Percentiles rank a stretch among this genome's conserved stretches.
These are phyloP conservation scores for Drosophila rellima DNA, from an alignment of 2,888 invertebrate species.

Conservation along the genomic window DNA sequence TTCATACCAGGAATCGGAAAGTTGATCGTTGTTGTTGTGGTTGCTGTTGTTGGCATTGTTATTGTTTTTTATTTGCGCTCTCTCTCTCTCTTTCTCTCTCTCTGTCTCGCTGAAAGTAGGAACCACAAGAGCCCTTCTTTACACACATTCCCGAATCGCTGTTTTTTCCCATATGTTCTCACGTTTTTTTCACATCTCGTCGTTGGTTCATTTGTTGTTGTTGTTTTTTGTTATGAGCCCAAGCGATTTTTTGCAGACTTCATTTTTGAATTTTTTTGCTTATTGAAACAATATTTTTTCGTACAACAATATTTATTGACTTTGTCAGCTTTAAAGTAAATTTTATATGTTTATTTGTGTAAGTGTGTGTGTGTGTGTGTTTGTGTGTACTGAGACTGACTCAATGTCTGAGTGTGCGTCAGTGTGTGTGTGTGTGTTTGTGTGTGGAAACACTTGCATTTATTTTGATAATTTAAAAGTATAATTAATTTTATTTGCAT, in stretches of 20 bases:
- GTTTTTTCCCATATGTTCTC: constrained; percentile 36
- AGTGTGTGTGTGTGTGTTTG: constrained; percentile 31
- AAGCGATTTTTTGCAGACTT: constrained; percentile 55
- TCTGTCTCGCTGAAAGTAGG: background rate
- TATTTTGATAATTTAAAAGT: constrained; percentile 71
- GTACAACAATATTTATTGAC: constrained; percentile 85
- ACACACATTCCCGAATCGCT: background rate
- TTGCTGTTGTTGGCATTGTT: constrained; percentile 8
- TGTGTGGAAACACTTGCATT: constrained; percentile 41
- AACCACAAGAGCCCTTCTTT: constrained; percentile 16
- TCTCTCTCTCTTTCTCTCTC: background rate
- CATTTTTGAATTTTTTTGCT: constrained; percentile 62
- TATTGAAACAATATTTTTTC: constrained; percentile 84
- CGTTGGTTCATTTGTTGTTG: constrained; percentile 33
- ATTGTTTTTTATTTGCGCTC: background rate
- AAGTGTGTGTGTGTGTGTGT: constrained; percentile 40
- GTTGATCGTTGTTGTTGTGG: constrained; percentile 27
- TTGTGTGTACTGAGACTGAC: constrained; percentile 33
- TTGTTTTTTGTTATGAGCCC: constrained; percentile 46
- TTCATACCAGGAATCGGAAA: constrained; percentile 5
- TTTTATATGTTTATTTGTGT: constrained; percentile 77
- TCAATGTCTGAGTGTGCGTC: constrained; percentile 23
- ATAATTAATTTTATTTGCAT: constrained; percentile 63
- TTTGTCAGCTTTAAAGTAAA: constrained; percentile 85
- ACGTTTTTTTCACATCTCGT: constrained; percentile 36